These are phyloP conservation scores for Sminthopsis crassicaudata DNA, from an alignment of 2,113 vertebrate species.

Conservation along the genomic window DNA sequence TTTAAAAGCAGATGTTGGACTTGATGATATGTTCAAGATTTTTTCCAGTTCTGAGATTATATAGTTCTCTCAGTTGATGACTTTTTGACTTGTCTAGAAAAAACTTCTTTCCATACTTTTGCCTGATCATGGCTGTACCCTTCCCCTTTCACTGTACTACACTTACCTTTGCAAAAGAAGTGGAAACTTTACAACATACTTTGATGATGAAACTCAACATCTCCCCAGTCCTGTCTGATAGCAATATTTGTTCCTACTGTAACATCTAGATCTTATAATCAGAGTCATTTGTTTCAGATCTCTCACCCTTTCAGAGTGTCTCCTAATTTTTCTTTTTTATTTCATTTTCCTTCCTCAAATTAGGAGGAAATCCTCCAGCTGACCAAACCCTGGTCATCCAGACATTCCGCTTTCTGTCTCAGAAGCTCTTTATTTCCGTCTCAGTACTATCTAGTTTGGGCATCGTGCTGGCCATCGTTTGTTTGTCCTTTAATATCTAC, in stretches of 20 bases:
- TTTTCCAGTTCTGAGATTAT: conserved; percentile 13
- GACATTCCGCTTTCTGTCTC: conserved; percentile 93
- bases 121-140: neutral
- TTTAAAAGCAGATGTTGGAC: neutral
- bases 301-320: neutral
- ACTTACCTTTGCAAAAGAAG: conserved; percentile 30
- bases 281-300: neutral
- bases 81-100: conserved; percentile 20
- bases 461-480: conserved; percentile 92
- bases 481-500: conserved; percentile 97
- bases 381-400: conserved; percentile 95
- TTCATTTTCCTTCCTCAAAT: neutral
- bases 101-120: conserved; percentile 16
- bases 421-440: conserved; percentile 95
- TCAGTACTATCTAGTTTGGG: conserved; percentile 92
- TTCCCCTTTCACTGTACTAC: neutral
- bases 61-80: neutral
- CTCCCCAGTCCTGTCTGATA: neutral
- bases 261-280: neutral
- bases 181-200: neutral
- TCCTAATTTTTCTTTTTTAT: conserved; percentile 9
- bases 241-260: neutral
- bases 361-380: conserved; percentile 90
- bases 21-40: neutral
- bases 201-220: neutral